These are phyloP conservation scores for Eupithecia abbreviata DNA, from an alignment of 2,888 invertebrate species.

Conservation along the genomic window DNA sequence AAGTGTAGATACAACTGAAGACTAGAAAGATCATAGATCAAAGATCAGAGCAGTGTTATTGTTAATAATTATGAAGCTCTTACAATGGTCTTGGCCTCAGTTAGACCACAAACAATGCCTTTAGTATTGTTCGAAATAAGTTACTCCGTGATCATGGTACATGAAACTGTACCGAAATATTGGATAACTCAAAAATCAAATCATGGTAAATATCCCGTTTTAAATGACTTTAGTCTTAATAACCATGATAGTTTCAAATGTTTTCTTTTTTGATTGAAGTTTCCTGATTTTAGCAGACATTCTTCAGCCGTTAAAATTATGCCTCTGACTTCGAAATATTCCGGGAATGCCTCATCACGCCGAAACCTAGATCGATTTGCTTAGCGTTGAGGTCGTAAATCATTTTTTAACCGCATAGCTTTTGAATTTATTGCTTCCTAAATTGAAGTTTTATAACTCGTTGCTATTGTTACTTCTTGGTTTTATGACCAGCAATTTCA, in stretches of 20 bases:
- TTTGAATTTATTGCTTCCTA: slow-evolving; percentile 40
- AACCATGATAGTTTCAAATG: too few species aligned
- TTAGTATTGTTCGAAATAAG: background rate
- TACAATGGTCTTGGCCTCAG: background rate
- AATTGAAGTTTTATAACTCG: slow-evolving; percentile 30
- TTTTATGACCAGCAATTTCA: background rate
- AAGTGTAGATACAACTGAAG: background rate
- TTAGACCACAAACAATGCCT: background rate
- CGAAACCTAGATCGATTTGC: slow-evolving; percentile 27
- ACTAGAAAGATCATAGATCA: background rate
- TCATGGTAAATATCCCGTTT: too few species aligned
- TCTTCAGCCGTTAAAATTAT: background rate
- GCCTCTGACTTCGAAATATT: slow-evolving; percentile 15
- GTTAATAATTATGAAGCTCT: background rate
- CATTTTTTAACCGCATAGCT: slow-evolving; percentile 28
- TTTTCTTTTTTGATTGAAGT: background rate
- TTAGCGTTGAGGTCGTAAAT: slow-evolving; percentile 23
- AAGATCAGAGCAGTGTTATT: background rate
- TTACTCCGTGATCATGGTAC: too few species aligned
- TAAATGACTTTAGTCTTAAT: too few species aligned
- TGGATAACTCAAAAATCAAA: too few species aligned
- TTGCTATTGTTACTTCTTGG: slow-evolving; percentile 20
- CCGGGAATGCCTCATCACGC: slow-evolving; percentile 29
- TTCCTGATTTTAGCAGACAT: background rate
- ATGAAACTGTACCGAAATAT: too few species aligned